phyloP scores from a whole-genome alignment of 2,113 vertebrate genomes.

The Rhineura floridana region DNA sequence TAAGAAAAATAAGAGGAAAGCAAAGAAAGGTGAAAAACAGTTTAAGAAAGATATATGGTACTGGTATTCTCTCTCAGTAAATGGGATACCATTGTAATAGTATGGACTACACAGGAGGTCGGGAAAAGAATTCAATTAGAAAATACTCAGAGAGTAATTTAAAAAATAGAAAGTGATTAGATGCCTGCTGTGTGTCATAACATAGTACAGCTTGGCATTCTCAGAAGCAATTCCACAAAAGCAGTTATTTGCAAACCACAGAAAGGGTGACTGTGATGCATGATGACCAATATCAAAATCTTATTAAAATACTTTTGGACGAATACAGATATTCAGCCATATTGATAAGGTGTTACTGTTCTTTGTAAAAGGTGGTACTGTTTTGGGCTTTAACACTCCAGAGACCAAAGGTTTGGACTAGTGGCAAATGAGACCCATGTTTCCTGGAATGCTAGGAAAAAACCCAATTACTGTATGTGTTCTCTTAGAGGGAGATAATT shows the following conservation, averaged over 20 bases:
- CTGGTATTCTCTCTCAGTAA: background rate
- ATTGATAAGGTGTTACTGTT: slow-evolving; percentile 1
- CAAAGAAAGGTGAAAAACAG: background rate
- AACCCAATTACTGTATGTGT: slow-evolving; percentile 16
- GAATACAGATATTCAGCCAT: slow-evolving; percentile 28
- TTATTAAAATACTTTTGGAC: slow-evolving; percentile 33
- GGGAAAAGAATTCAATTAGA: slow-evolving; percentile 25
- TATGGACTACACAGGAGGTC: background rate
- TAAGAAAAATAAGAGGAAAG: background rate
- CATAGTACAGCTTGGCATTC: slow-evolving; percentile 25
- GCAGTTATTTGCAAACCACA: slow-evolving; percentile 44
- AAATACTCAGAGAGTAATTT: slow-evolving; percentile 18
- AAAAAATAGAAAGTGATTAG: slow-evolving; percentile 35
- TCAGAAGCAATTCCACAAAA: slow-evolving; percentile 37
- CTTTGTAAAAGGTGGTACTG: background rate
- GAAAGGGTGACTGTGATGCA: slow-evolving; percentile 38
- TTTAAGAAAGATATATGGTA: background rate
- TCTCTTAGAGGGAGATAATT: slow-evolving; percentile 1
- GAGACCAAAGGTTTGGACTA: background rate
- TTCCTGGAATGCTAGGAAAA: slow-evolving; percentile 13
- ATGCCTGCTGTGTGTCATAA: slow-evolving; percentile 44
- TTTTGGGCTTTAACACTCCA: slow-evolving; percentile 10
- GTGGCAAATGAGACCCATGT: background rate
- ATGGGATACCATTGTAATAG: background rate
- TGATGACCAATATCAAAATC: slow-evolving; percentile 44